Evolutionary conservation across 2,113 vertebrate species (phyloP).

Genomic region (Hyaena hyaena): DNA sequence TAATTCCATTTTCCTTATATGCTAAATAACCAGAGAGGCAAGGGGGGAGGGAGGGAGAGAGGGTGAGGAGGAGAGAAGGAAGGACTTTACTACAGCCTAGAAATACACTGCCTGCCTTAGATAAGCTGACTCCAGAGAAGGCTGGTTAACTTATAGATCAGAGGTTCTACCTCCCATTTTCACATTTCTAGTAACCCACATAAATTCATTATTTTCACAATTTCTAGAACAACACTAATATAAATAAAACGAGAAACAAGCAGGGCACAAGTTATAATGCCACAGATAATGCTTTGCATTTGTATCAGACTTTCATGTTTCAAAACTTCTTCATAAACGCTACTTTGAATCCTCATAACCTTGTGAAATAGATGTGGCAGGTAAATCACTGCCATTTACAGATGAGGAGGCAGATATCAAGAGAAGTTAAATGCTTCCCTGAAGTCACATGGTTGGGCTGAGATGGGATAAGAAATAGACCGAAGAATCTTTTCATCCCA

Average conservation of each 20-base stretch:
- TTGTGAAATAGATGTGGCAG: not conserved
- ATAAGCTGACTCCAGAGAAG: not conserved
- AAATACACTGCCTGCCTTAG: not conserved
- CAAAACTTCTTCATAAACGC: not conserved
- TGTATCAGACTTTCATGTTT: not conserved
- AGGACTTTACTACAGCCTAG: not conserved
- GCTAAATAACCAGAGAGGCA: not conserved
- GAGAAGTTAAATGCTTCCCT: not conserved
- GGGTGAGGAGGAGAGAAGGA: rapidly evolving
- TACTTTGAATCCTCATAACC: not conserved
- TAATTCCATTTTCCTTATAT: slow-evolving; percentile 12
- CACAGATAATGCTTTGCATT: not conserved
- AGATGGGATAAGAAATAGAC: not conserved
- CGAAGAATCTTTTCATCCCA: not conserved
- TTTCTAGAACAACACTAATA: not conserved
- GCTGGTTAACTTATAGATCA: not conserved
- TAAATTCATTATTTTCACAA: slow-evolving; percentile 22
- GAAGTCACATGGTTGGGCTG: not conserved
- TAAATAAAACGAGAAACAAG: not conserved
- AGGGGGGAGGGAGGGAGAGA: not conserved
- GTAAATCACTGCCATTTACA: not conserved
- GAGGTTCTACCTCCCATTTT: not conserved
- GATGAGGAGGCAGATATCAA: not conserved
- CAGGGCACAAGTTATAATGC: not conserved
- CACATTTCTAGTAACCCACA: not conserved